Evolutionary conservation across 1,140 invertebrate genomes (phyloP).

Genomic region (Vanessa tameamea): DNA sequence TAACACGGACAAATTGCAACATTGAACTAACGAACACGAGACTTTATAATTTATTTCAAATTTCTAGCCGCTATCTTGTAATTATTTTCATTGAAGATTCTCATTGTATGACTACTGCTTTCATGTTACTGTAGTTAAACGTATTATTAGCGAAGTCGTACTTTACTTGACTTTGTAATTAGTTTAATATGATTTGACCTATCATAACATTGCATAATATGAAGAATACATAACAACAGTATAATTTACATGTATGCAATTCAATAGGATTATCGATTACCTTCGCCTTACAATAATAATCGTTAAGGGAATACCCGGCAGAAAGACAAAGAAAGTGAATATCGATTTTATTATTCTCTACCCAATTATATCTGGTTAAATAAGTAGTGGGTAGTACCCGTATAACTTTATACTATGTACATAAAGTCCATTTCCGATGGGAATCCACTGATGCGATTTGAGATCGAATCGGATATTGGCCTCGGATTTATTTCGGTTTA

Average conservation of each 20-base stretch:
- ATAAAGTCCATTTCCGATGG: conserved; percentile 21
- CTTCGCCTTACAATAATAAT: too few relatives aligned
- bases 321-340: background rate
- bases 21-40: conserved; percentile 1
- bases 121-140: background rate
- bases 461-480: conserved; percentile 19
- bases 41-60: conserved; percentile 16
- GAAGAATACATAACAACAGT: too few relatives aligned
- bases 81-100: conserved; percentile 9
- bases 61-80: conserved; percentile 2
- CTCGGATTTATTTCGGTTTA: conserved; percentile 10
- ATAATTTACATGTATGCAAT: too few relatives aligned
- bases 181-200: too few relatives aligned
- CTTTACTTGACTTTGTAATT: background rate
- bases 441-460: conserved; percentile 1
- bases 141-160: background rate
- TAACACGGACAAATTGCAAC: conserved; percentile 11
- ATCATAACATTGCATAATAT: background rate
- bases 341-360: background rate
- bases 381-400: background rate
- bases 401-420: conserved; percentile 3
- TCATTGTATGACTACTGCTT: background rate
- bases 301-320: too few relatives aligned
- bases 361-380: background rate
- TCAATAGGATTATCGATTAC: too few relatives aligned